Percentiles rank a stretch among this genome's conserved stretches.
These are phyloP conservation scores for Diploscapter pachys DNA, from an alignment of 1,140 invertebrate species.

Conservation along the genomic window DNA sequence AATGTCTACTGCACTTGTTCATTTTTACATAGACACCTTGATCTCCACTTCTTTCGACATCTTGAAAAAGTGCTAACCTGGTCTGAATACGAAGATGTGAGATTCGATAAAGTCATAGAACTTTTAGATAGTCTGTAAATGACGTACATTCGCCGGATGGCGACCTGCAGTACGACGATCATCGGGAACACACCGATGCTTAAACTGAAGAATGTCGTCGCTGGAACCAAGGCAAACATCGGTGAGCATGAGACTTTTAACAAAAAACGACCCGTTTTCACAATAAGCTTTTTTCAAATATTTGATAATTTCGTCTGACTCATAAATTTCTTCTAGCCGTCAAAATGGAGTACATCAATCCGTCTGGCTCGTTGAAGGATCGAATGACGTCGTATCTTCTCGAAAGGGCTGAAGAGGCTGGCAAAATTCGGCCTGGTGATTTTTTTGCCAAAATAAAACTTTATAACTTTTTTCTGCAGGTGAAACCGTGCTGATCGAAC, in stretches of 20 bases:
- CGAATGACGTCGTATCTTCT: constrained; percentile 39
- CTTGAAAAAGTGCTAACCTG: too few species aligned
- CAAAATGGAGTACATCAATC: constrained; percentile 48
- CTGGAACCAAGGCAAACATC: constrained; percentile 31
- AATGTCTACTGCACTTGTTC: too few species aligned
- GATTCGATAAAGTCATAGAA: too few species aligned
- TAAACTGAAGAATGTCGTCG: constrained; percentile 39
- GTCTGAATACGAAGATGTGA: too few species aligned
- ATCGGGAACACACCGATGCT: constrained; percentile 45
- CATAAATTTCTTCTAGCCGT: constrained; percentile 37
- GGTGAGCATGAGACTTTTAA: not conserved
- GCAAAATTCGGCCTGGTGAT: constrained; percentile 36
- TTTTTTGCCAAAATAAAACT: not conserved
- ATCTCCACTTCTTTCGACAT: too few species aligned
- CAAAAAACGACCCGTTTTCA: too few species aligned
- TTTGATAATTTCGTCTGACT: not conserved
- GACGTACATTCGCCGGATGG: too few species aligned
- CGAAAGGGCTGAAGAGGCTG: constrained; percentile 54
- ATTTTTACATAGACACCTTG: too few species aligned
- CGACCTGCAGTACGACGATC: not conserved
- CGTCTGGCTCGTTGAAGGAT: constrained; percentile 44
- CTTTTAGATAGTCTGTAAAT: too few species aligned
- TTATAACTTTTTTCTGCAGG: not conserved
- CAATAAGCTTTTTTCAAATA: not conserved
- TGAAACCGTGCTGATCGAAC: constrained; percentile 53